These are phyloP conservation scores for Hycleus phaleratus DNA, from an alignment of 1,140 invertebrate genomes.

Conservation along the genomic window DNA sequence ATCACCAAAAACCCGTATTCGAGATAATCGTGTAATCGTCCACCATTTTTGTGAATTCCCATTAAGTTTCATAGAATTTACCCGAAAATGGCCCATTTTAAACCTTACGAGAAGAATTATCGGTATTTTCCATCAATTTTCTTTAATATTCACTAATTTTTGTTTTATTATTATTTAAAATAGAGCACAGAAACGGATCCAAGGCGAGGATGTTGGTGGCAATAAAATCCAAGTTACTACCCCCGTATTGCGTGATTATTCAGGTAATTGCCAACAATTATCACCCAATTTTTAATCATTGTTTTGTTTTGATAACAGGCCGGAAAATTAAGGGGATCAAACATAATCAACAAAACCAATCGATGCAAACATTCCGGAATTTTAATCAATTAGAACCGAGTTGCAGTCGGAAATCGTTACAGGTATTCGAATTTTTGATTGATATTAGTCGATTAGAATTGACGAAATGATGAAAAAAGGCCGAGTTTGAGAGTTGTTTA, in stretches of 20 bases:
- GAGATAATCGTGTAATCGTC: too few relatives aligned
- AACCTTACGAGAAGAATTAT: constrained; percentile 30
- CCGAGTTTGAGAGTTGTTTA: constrained; percentile 25
- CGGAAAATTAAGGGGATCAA: constrained; percentile 21
- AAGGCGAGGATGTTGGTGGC: constrained; percentile 76
- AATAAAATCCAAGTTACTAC: constrained; percentile 52
- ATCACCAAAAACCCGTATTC: not conserved
- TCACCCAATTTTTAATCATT: not conserved
- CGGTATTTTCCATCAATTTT: constrained; percentile 13
- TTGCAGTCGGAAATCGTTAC: not conserved
- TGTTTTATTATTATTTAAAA: not conserved
- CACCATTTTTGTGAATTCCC: too few relatives aligned
- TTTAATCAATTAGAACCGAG: not conserved
- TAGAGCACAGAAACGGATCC: constrained; percentile 77
- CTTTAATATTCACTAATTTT: not conserved
- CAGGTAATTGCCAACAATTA: constrained; percentile 21
- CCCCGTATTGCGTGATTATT: constrained; percentile 27
- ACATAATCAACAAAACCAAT: not conserved
- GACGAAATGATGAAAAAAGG: constrained; percentile 22
- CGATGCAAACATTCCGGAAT: not conserved
- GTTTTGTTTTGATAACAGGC: constrained; percentile 9
- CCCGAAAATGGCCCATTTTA: constrained; percentile 29
- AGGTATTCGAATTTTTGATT: too few relatives aligned
- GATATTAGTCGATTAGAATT: too few relatives aligned
- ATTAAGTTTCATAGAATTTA: not conserved